A percentile compares a stretch with the other conserved stretches of the same genome.
Conservation (phyloP, 2,113 vertebrate genomes). For the Gymnocephalus cernua region DNA sequence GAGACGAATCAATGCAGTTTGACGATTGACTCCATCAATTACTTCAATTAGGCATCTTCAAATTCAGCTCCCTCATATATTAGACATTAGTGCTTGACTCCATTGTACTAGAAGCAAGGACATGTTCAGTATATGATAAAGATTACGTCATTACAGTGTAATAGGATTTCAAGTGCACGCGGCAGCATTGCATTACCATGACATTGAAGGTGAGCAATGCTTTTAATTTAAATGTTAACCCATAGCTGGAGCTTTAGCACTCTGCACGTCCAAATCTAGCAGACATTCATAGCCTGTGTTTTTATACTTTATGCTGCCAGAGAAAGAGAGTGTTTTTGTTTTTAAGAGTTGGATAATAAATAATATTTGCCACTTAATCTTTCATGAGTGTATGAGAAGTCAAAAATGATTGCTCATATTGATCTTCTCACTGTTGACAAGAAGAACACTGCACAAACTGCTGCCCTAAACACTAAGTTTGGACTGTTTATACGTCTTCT, state of each 20-base stretch:
- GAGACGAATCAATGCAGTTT: conserved; percentile 42
- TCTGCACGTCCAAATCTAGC: neutral
- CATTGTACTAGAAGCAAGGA: neutral
- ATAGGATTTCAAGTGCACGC: neutral
- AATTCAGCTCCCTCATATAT: conserved; percentile 27
- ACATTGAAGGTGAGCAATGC: neutral
- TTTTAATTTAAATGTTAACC: conserved; percentile 6
- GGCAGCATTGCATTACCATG: neutral
- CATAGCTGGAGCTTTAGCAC: neutral
- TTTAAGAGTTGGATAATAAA: neutral
- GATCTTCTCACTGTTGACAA: neutral
- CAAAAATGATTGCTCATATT: neutral
- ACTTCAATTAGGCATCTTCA: conserved; percentile 46
- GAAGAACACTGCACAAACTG: neutral
- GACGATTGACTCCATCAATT: conserved; percentile 57
- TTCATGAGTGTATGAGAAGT: neutral
- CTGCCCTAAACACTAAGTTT: neutral
- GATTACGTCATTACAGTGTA: neutral
- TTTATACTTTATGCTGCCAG: neutral
- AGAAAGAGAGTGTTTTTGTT: neutral
- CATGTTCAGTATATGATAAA: neutral
- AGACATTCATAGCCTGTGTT: neutral
- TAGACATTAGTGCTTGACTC: neutral
- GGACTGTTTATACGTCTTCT: neutral
- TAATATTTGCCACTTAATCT: neutral